These are phyloP conservation scores for Corythaixoides concolor DNA, from an alignment of 2,113 vertebrate genomes.

Conservation along the genomic window DNA sequence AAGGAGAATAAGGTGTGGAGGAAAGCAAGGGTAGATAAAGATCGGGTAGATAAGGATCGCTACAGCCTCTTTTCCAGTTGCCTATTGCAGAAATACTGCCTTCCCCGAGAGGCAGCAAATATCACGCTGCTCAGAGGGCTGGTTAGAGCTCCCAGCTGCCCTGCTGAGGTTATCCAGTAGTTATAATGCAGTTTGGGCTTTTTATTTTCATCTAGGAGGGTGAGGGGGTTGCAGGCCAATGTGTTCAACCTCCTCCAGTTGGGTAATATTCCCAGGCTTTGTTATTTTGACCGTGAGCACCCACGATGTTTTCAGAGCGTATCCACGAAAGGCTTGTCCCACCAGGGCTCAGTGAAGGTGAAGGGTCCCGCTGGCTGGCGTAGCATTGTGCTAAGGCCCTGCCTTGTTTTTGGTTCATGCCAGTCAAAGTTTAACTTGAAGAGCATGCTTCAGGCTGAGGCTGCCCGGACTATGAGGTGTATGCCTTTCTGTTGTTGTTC, in stretches of 20 bases:
- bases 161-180: neutral
- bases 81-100: neutral
- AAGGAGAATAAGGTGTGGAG: constrained; percentile 23
- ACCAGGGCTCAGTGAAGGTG: neutral
- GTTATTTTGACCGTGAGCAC: neutral
- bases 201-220: constrained; percentile 10
- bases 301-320: fast-evolving
- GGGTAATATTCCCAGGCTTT: neutral
- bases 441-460: neutral
- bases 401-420: neutral
- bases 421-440: neutral
- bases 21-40: neutral
- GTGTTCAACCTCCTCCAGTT: neutral
- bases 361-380: neutral
- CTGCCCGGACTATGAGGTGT: fast-evolving
- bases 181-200: constrained; percentile 21
- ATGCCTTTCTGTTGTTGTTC: neutral
- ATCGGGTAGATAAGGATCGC: neutral
- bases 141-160: constrained; percentile 35
- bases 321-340: neutral
- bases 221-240: neutral
- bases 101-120: neutral
- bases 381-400: neutral
- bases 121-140: neutral
- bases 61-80: neutral